A percentile compares a stretch with the other conserved stretches of the same genome.
Evolutionary conservation across 2,797 vertebrate genomes (phyloP).

Genomic region (Ciconia nigra): DNA sequence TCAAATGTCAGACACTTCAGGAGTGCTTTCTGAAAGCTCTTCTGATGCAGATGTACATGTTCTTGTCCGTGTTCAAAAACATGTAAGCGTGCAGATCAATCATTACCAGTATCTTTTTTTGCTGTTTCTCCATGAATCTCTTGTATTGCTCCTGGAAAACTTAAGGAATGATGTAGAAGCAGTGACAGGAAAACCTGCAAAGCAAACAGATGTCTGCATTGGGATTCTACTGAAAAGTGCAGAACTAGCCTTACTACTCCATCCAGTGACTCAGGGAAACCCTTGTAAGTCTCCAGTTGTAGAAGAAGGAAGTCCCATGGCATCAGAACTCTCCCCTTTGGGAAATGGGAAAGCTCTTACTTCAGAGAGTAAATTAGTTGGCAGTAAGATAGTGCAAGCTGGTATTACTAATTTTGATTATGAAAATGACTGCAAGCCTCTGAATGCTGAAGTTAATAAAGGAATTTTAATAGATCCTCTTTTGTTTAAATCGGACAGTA

Average conservation of each 20-base stretch:
- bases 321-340: conserved; percentile 81
- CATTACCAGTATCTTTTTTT: conserved; percentile 94
- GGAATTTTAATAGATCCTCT: conserved; percentile 79
- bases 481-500: conserved; percentile 79
- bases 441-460: conserved; percentile 72
- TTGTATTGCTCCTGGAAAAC: conserved; percentile 88
- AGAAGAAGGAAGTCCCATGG: conserved; percentile 73
- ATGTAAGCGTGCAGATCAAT: conserved; percentile 91
- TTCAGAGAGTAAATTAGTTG: conserved; percentile 70
- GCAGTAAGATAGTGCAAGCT: conserved; percentile 19
- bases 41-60: conserved; percentile 86
- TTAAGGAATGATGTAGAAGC: conserved; percentile 88
- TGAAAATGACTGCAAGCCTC: conserved; percentile 60
- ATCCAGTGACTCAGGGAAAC: conserved; percentile 82
- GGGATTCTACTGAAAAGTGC: conserved; percentile 90
- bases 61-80: conserved; percentile 89
- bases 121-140: conserved; percentile 89
- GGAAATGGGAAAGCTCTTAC: conserved; percentile 80
- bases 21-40: conserved; percentile 55
- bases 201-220: conserved; percentile 81
- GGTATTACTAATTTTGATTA: conserved; percentile 40
- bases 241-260: conserved; percentile 90
- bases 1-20: conserved; percentile 77
- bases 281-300: conserved; percentile 65
- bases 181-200: conserved; percentile 79